Evolutionary conservation across 2,113 vertebrate genomes (phyloP).

Genomic region (Cyprinus carpio): DNA sequence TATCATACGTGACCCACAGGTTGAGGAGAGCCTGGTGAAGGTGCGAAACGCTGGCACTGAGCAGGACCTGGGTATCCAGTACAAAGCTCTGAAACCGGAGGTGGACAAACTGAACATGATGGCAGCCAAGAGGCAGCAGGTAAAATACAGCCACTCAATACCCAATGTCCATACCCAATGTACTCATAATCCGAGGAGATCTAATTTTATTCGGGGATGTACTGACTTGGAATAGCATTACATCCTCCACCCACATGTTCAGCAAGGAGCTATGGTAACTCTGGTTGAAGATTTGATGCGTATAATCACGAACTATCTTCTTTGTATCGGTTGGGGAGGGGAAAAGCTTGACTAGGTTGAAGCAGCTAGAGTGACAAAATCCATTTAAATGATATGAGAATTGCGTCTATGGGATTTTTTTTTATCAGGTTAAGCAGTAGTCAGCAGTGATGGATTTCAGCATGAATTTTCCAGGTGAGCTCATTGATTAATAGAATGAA

Average conservation of each 20-base stretch:
- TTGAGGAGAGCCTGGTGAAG: constrained; percentile 93
- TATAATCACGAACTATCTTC: constrained; percentile 52
- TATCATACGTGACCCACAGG: constrained; percentile 70
- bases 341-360: constrained; percentile 11
- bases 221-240: constrained; percentile 36
- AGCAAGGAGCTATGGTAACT: neutral
- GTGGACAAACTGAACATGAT: constrained; percentile 97
- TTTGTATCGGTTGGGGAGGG: constrained; percentile 42
- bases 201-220: neutral
- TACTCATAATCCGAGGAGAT: constrained; percentile 3
- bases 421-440: constrained; percentile 32
- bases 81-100: constrained; percentile 96
- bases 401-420: constrained; percentile 19
- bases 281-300: constrained; percentile 34
- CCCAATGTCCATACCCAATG: too few species aligned
- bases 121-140: constrained; percentile 98
- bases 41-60: constrained; percentile 94
- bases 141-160: constrained; percentile 56
- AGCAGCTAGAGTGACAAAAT: constrained; percentile 52
- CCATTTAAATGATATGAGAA: constrained; percentile 53
- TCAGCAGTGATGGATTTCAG: constrained; percentile 42
- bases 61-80: constrained; percentile 96
- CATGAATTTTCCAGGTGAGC: constrained; percentile 39
- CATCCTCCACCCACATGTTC: constrained; percentile 5
- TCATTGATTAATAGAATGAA: constrained; percentile 17